These are phyloP conservation scores for Clarias batrachus DNA, from an alignment of 2,113 vertebrate species.

Conservation along the genomic window DNA sequence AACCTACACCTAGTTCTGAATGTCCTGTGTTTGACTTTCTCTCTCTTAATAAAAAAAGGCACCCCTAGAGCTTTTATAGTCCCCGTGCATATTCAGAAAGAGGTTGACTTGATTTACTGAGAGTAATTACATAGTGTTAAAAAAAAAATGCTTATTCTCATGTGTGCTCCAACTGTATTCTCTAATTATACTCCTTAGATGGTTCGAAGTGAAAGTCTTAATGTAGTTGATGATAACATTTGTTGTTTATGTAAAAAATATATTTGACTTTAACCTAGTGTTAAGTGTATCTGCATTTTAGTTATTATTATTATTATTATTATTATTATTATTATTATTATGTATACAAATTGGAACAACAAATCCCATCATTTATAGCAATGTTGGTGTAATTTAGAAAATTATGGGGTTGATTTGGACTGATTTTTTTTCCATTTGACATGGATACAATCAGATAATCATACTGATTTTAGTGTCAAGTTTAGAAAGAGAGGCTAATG, in stretches of 20 bases:
- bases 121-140: slow-evolving; percentile 65
- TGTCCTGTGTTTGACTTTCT: not conserved
- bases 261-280: slow-evolving; percentile 54
- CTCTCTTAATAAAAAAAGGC: not conserved
- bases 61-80: slow-evolving; percentile 12
- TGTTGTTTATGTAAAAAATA: slow-evolving; percentile 34
- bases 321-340: slow-evolving; percentile 9
- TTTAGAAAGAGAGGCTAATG: slow-evolving; percentile 37
- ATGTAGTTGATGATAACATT: slow-evolving; percentile 48
- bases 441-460: slow-evolving; percentile 30
- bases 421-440: slow-evolving; percentile 45
- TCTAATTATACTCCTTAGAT: slow-evolving; percentile 67
- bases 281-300: slow-evolving; percentile 6
- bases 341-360: slow-evolving; percentile 54
- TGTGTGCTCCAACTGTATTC: slow-evolving; percentile 57
- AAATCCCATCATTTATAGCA: slow-evolving; percentile 50
- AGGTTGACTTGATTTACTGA: slow-evolving; percentile 55
- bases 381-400: slow-evolving; percentile 60
- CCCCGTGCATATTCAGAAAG: slow-evolving; percentile 56
- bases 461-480: slow-evolving; percentile 42
- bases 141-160: slow-evolving; percentile 59
- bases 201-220: slow-evolving; percentile 55
- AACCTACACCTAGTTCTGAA: not conserved
- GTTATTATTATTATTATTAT: not conserved
- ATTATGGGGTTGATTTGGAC: slow-evolving; percentile 61